Conservation (phyloP, 2,888 invertebrate species). For the Melikaiella ostensackeni region DNA sequence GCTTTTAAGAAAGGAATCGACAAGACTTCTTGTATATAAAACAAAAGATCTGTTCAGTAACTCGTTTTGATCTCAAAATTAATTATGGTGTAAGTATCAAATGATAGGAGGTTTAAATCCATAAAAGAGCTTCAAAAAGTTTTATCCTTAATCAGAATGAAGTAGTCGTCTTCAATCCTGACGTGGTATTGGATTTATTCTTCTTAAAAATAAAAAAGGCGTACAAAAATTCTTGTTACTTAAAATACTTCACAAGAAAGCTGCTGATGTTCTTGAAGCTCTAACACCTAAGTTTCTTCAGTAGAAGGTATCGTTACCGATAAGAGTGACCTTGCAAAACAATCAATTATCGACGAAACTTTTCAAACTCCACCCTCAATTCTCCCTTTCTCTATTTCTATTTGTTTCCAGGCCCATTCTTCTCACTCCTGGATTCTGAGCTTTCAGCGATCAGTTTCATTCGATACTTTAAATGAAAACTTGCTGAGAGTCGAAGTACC, state of each 20-base stretch:
- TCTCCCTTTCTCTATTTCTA: slow-evolving; percentile 47
- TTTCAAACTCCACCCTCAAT: slow-evolving; percentile 56
- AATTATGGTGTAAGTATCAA: not conserved
- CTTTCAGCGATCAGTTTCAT: slow-evolving; percentile 67
- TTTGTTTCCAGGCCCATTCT: slow-evolving; percentile 46
- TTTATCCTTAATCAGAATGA: not conserved
- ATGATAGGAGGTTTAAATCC: not conserved
- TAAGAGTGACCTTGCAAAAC: slow-evolving; percentile 64
- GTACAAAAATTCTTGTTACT: not conserved
- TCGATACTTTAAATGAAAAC: slow-evolving; percentile 67
- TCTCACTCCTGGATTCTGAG: slow-evolving; percentile 58
- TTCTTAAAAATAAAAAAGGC: not conserved
- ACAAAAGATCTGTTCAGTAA: not conserved
- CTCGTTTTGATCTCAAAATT: not conserved
- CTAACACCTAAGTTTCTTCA: not conserved
- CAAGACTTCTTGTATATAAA: not conserved
- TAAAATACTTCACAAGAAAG: not conserved
- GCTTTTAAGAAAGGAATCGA: not conserved
- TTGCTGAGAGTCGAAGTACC: slow-evolving; percentile 58
- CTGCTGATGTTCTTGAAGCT: slow-evolving; percentile 2
- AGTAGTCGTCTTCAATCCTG: not conserved
- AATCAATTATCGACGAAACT: slow-evolving; percentile 73
- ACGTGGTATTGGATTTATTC: not conserved
- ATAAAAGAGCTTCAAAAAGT: not conserved
- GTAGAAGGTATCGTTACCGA: slow-evolving; percentile 5